A percentile compares a stretch with the other conserved stretches of the same genome.
Conservation (phyloP, 2,888 invertebrate species). For the Nomada hirtipes region DNA sequence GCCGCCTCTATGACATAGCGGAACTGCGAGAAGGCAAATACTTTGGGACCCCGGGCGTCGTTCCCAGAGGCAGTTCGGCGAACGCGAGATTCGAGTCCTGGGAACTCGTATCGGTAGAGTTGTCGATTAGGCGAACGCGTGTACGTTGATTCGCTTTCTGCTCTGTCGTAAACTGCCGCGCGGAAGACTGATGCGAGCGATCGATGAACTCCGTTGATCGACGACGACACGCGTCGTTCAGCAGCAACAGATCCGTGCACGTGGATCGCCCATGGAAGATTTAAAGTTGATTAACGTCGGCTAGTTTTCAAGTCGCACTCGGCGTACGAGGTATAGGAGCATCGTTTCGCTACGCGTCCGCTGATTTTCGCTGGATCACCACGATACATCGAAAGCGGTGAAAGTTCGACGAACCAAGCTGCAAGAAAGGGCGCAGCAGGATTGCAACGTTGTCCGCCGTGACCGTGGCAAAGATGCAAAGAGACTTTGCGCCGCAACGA, state of each 20-base stretch:
- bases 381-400: not conserved
- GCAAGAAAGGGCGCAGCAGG: not conserved
- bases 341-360: not conserved
- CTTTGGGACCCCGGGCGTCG: not conserved
- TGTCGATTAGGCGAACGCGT: slow-evolving; percentile 1
- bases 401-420: not conserved
- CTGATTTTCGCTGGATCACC: not conserved
- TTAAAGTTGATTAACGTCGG: not conserved
- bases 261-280: not conserved
- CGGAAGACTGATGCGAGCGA: not conserved
- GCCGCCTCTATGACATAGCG: not conserved
- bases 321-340: not conserved
- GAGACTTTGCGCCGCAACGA: slow-evolving; percentile 5
- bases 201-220: slow-evolving; percentile 1
- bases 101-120: no score
- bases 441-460: not conserved
- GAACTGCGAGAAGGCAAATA: not conserved
- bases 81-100: no score
- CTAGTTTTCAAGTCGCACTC: not conserved
- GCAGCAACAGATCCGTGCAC: not conserved
- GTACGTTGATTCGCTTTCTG: not conserved
- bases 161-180: not conserved
- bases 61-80: not conserved
- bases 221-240: not conserved
- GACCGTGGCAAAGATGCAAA: not conserved